Conservation (phyloP, 37 sponge, comb jelly and placozoan species). For the Crambe crambe region DNA sequence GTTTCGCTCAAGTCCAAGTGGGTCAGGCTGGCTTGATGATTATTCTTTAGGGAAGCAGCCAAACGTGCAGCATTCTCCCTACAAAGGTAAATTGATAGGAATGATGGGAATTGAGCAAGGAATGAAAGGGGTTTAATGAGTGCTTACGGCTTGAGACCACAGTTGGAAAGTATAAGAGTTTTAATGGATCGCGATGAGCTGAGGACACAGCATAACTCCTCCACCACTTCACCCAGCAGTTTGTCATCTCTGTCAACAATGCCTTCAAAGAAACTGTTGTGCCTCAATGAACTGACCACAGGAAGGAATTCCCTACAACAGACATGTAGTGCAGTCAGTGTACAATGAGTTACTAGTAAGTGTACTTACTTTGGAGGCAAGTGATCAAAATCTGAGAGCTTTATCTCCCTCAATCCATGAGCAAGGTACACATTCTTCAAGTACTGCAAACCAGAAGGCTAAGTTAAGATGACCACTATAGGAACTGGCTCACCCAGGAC, state of each 20-base stretch:
- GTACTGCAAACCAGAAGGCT: slow-evolving; percentile 21
- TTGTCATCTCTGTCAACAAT: slow-evolving; percentile 34
- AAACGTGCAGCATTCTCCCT: slow-evolving; percentile 38
- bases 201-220: slow-evolving; percentile 44
- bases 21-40: slow-evolving; percentile 35
- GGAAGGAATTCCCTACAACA: slow-evolving; percentile 58
- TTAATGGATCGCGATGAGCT: slow-evolving; percentile 44
- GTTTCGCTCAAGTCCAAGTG: slow-evolving; percentile 77
- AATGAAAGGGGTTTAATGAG: neutral
- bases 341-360: neutral
- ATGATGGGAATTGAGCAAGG: neutral
- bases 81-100: neutral
- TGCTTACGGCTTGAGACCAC: slow-evolving; percentile 57
- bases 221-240: slow-evolving; percentile 43
- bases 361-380: slow-evolving; percentile 17
- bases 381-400: slow-evolving; percentile 74
- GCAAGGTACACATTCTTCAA: slow-evolving; percentile 61
- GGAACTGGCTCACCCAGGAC: slow-evolving; percentile 47
- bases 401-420: slow-evolving; percentile 67
- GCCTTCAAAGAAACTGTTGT: slow-evolving; percentile 78
- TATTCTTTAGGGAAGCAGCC: slow-evolving; percentile 46
- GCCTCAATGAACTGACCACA: slow-evolving; percentile 58
- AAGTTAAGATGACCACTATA: neutral
- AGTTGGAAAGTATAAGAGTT: slow-evolving; percentile 50
- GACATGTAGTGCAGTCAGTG: neutral